Base-by-base conservation (phyloP, 2,888 invertebrate genomes). In the Drosophila monieri region DNA sequence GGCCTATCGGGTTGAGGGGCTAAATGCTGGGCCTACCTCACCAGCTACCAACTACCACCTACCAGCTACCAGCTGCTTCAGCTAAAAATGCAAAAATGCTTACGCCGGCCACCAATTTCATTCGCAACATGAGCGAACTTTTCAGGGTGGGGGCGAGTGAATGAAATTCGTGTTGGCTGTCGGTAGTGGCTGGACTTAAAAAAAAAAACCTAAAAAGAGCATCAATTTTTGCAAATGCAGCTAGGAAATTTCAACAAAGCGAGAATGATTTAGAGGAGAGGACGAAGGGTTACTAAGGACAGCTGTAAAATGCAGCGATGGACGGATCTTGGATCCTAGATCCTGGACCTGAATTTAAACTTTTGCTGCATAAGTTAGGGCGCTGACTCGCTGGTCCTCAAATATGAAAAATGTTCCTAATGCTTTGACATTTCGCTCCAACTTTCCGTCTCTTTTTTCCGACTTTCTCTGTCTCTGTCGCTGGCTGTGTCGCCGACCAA, bases 191-290 rank as follows among this genome's bases (percentile, higher is more conserved):
- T 18, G 9, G 10, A 4, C 41, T 54, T 46, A 53, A 12, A 30
- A 30, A 12, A 32, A 32, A 27, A 27, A 27, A 3, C 3, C 9
- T 8, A 32, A 32, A 12, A 12, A 12, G 32, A 66, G 70, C 78
- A 83, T 80, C 80, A 80, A 80, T 80, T 84, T 80, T 67, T 78
- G 84, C 80, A 66, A 76, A 80, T 80, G 74, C 74, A 76, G 81
- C 80, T 72, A 25, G 52, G 49, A 70, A 52, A 68, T 54, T 43
- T 32, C 53, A 39, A 60, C 53, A 48, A 15, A 52, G 37, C 37
- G 39, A 39, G 18, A 48, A 49, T 43, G 15, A 39, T 37, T 27
- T 46, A 52, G 51, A 30, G 12, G 39, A 39, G 39, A 9, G 30
- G 2, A 41, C 14, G 27, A 47, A 21, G 25, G 47, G 27, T 21